These are phyloP conservation scores for Anguilla anguilla DNA, from an alignment of 2,797 vertebrate genomes.

Conservation along the genomic window DNA sequence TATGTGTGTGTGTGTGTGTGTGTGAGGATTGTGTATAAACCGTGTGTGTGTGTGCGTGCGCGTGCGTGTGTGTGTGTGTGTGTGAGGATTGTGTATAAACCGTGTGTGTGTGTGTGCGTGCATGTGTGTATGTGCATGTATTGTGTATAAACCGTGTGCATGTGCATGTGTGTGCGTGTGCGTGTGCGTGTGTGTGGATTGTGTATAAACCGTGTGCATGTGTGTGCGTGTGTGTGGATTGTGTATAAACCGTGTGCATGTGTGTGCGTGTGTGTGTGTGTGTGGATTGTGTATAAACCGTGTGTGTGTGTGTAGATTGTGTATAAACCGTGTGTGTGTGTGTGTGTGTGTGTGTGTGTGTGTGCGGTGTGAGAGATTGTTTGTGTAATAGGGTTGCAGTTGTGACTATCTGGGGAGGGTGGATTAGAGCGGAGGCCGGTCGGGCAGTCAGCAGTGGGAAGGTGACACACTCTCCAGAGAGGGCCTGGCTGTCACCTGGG, in stretches of 20 bases:
- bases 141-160: too few species aligned
- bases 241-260: background rate
- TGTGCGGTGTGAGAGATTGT: too few species aligned
- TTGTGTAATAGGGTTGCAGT: too few species aligned
- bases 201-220: background rate
- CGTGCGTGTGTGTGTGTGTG: too few species aligned
- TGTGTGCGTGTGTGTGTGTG: constrained; percentile 20
- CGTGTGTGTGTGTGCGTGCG: too few species aligned
- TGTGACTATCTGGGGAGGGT: background rate
- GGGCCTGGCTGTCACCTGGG: background rate
- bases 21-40: background rate
- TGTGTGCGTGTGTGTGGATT: background rate
- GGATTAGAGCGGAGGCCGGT: background rate
- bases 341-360: too few species aligned
- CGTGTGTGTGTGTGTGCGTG: too few species aligned
- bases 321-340: too few species aligned
- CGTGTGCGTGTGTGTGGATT: too few species aligned
- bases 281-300: background rate
- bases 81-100: too few species aligned
- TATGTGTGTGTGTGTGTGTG: background rate
- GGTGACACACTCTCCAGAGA: background rate
- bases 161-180: too few species aligned
- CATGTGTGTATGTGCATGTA: too few species aligned
- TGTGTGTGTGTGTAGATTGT: background rate
- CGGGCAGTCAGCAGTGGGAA: background rate